These are phyloP conservation scores for Rotaria magnacalcarata DNA, from an alignment of 2,888 invertebrate genomes.

Conservation along the genomic window DNA sequence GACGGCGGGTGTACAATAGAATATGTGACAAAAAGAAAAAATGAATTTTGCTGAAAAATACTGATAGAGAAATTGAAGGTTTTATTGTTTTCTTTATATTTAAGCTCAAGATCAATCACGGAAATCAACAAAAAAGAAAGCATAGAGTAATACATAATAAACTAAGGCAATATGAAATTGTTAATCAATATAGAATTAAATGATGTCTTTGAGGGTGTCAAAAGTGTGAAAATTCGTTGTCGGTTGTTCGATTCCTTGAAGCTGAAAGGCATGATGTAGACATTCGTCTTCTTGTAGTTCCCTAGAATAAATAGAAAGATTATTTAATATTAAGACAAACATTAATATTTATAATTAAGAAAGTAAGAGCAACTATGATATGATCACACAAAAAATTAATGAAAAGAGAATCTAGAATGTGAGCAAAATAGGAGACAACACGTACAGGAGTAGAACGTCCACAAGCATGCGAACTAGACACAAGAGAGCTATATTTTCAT, in stretches of 20 bases:
- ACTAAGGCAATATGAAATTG: neutral
- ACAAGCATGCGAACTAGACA: neutral
- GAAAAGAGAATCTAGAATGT: neutral
- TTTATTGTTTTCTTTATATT: neutral
- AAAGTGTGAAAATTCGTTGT: neutral
- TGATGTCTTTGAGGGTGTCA: neutral
- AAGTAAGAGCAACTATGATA: neutral
- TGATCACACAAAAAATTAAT: neutral
- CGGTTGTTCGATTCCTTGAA: neutral
- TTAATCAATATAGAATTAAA: neutral
- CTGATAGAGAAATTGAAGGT: neutral
- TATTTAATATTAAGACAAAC: too few species aligned
- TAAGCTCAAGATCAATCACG: neutral
- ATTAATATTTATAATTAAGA: neutral
- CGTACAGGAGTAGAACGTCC: neutral
- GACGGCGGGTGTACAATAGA: neutral
- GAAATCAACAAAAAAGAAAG: neutral
- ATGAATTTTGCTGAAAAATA: neutral
- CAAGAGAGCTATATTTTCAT: neutral
- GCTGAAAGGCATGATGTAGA: neutral
- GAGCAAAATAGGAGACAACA: neutral
- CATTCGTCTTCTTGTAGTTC: slow-evolving; percentile 11
- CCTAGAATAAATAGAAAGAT: neutral
- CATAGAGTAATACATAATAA: neutral
- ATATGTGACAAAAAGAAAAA: neutral